Evolutionary conservation across 2,888 invertebrate genomes (phyloP), one percentile per base, ranked within the genome.

Genomic region (Nemurella pictetii): DNA sequence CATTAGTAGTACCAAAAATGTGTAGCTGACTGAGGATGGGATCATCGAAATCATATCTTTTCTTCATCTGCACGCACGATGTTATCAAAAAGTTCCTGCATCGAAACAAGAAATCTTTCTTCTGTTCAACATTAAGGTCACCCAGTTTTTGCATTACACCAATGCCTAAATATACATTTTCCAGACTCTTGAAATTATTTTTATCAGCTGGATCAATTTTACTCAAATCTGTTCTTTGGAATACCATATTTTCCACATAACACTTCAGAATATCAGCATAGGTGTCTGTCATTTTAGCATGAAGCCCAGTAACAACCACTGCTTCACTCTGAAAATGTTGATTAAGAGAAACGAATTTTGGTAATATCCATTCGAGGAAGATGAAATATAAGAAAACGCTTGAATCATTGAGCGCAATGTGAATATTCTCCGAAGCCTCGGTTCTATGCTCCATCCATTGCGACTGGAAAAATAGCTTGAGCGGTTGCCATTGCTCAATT

Each of bases 281-380:
- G n/a, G 85, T 28, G 12, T 78, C 77, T 77, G 75, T 27, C 84
- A 87, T 87, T 36, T 83, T 85, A 7, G 27, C 35, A 82, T 87
- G 86, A 3, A 86, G 32, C 30, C 32, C 29, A 74, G 85, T 86
- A 12, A 86, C 84, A 12, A 87, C 83, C 27, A 86, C 86, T 73
- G 82, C 84, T 26, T 85, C 86, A 80, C 84, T 84, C 73, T 87
- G 87, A 72, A 87, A 86, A 80, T 83, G 85, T 74, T 87, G 74
- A 29, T 87, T 87, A 15, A 85, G 72, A 29, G 83, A 84, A 27
- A 83, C 81, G 73, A 86, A 83, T 73, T 86, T 85, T 25, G 86
- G 86, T 27, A 86, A 84, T 35, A 85, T 85, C 84, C 86, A 87
- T 27, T 85, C 80, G n/a, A 87, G 55, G 75, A 87, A 87, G 4